Base-by-base conservation (phyloP, 2,888 invertebrate species). In the Orchesellides sinensis region DNA sequence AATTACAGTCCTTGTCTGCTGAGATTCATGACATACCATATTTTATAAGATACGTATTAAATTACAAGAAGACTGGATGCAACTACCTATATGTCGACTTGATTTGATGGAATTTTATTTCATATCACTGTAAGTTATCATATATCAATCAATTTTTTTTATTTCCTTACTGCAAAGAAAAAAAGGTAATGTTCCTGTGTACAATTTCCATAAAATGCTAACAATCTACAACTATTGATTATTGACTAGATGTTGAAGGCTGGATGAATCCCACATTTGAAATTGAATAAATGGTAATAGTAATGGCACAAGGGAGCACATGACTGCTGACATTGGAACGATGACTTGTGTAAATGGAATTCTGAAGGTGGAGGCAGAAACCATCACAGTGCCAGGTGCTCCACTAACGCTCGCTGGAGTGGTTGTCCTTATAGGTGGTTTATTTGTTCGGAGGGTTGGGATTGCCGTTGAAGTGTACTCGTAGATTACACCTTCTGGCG, bases 401-500 rank as follows among this genome's bases (percentile, higher is more conserved):
- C 63, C 78, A 79, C 70, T 63, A 3, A 23, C 23, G 35, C 68
- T 68, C n/a, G n/a, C 63, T 35, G 78, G 78, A 69, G 78, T 32
- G 54, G 78, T 70, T 59, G 68, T 32, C 25, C 27, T 49, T n/a
- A 59, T 47, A 19, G 65, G 65, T 65, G 75, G 69, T 19, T 70
- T 59, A 69, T 84, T 84, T 4, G 77, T 70, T 21, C 70, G 65
- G n/a, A 84, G 61, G 5, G 80, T 84, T 35, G 80, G 80, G 59
- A 80, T 84, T 6, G 80, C 70, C 19, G 84, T 84, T 8, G 80
- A 70, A 5, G 80, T 75, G 29, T 69, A 84, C 14, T 54, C 63
- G 47, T 27, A 27, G 54, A 84, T 75, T 19, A 84, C 75, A 69
- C 84, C 84, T 35, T 69, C 75, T n/a, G 83, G 83, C 49, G 56